Evolutionary conservation across 1,140 invertebrate genomes (phyloP).

Genomic region (Phenacoccus solenopsis): DNA sequence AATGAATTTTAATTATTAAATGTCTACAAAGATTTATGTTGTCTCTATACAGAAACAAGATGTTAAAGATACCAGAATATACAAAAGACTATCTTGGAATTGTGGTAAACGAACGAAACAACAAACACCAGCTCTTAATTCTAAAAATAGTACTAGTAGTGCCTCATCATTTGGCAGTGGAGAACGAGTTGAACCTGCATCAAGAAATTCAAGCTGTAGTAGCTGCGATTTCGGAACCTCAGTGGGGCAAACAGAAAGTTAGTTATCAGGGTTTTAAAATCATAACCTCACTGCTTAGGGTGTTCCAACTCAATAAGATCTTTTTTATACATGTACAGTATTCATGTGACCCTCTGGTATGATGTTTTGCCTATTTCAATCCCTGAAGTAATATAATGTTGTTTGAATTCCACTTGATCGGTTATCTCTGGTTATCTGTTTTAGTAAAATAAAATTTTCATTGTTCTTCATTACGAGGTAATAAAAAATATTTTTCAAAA

Average conservation of each 20-base stretch:
- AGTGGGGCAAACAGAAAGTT: slow-evolving; percentile 8
- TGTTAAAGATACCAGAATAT: slow-evolving; percentile 42
- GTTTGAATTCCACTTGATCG: neutral
- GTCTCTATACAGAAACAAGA: slow-evolving; percentile 36
- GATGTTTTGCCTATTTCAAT: neutral
- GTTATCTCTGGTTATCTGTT: too few species aligned
- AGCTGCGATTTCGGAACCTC: slow-evolving; percentile 17
- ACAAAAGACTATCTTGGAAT: slow-evolving; percentile 54
- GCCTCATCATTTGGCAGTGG: neutral
- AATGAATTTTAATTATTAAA: neutral
- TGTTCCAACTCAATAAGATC: neutral
- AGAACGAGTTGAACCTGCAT: neutral
- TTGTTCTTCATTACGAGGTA: neutral
- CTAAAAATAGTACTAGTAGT: neutral
- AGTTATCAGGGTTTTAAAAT: neutral
- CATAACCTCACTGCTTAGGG: neutral
- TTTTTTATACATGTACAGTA: neutral
- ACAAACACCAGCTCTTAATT: neutral
- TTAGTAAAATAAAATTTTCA: neutral
- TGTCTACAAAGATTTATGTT: too few species aligned
- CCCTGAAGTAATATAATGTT: neutral
- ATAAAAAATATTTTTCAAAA: too few species aligned
- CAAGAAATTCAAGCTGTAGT: neutral
- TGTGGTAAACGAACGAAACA: slow-evolving; percentile 32
- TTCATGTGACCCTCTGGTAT: neutral